Evolutionary conservation across 2,888 invertebrate genomes (phyloP).

Genomic region (Drosophila barbarae): DNA sequence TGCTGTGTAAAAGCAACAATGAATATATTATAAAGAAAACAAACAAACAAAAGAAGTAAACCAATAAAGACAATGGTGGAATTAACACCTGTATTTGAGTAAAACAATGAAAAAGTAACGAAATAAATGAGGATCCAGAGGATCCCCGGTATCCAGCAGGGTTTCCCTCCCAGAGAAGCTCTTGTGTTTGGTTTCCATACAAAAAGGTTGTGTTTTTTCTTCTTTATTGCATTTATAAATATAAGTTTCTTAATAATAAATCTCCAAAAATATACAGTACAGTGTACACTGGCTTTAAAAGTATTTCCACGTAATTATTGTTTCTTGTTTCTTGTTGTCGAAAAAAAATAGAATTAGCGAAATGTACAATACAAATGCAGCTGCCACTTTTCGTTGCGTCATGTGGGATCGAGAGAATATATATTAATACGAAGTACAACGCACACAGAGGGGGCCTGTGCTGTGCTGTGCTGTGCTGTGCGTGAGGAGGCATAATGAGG

Average conservation of each 20-base stretch:
- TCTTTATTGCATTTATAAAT: constrained; percentile 27
- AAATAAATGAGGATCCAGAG: background rate
- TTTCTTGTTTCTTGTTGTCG: background rate
- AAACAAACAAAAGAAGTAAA: background rate
- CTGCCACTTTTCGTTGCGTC: constrained; percentile 22
- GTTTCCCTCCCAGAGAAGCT: background rate
- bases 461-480: constrained; percentile 1
- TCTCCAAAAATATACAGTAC: constrained; percentile 30
- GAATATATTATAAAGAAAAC: background rate
- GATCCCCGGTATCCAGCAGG: background rate
- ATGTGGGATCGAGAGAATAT: constrained; percentile 31
- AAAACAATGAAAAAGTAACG: background rate
- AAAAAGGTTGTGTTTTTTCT: constrained; percentile 13
- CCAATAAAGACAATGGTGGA: background rate
- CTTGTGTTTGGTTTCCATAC: background rate
- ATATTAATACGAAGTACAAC: constrained; percentile 8
- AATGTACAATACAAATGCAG: constrained; percentile 30
- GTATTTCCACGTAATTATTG: constrained; percentile 1
- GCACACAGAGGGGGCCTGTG: constrained; percentile 5
- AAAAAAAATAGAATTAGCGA: constrained; percentile 13
- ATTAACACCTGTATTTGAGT: background rate
- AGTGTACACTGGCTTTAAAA: constrained; percentile 17
- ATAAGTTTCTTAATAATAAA: constrained; percentile 13
- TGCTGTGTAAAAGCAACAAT: constrained; percentile 1
- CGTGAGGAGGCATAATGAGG: constrained; percentile 8